These are phyloP conservation scores for Lottia gigantea DNA, from an alignment of 2,888 invertebrate genomes.

Conservation along the genomic window DNA sequence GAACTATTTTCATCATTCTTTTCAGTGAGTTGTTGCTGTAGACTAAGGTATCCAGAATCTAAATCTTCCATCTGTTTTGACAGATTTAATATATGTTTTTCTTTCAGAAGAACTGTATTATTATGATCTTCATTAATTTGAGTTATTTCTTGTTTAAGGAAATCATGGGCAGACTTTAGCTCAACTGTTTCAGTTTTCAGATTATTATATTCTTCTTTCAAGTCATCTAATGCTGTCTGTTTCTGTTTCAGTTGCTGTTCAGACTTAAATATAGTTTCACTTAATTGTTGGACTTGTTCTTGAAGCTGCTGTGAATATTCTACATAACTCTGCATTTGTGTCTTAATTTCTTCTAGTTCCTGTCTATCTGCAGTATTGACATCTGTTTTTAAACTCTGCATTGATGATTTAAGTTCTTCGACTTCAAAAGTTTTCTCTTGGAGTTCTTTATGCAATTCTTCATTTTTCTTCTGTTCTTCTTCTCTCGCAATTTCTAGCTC, in stretches of 20 bases:
- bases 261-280: slow-evolving; percentile 28
- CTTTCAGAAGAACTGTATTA: slow-evolving; percentile 16
- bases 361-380: slow-evolving; percentile 7
- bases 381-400: slow-evolving; percentile 2
- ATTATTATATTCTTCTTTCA: slow-evolving; percentile 26
- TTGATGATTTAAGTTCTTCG: slow-evolving; percentile 1
- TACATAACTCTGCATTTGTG: slow-evolving; percentile 41
- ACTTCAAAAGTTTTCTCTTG: slow-evolving; percentile 19
- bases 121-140: neutral
- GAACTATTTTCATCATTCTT: slow-evolving; percentile 17
- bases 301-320: slow-evolving; percentile 50
- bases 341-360: slow-evolving; percentile 36
- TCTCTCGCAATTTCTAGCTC: slow-evolving; percentile 25
- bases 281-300: slow-evolving; percentile 44
- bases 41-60: slow-evolving; percentile 10
- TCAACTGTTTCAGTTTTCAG: slow-evolving; percentile 7
- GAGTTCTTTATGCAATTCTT: slow-evolving; percentile 22
- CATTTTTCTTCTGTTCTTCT: slow-evolving; percentile 27
- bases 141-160: slow-evolving; percentile 29
- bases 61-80: slow-evolving; percentile 23
- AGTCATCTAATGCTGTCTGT: slow-evolving; percentile 26
- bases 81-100: slow-evolving; percentile 22
- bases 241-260: slow-evolving; percentile 32
- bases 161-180: slow-evolving; percentile 16
- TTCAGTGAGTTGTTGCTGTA: slow-evolving; percentile 18